phyloP scores from a whole-genome alignment of 1,140 invertebrate species.

The Philaenus spumarius region DNA sequence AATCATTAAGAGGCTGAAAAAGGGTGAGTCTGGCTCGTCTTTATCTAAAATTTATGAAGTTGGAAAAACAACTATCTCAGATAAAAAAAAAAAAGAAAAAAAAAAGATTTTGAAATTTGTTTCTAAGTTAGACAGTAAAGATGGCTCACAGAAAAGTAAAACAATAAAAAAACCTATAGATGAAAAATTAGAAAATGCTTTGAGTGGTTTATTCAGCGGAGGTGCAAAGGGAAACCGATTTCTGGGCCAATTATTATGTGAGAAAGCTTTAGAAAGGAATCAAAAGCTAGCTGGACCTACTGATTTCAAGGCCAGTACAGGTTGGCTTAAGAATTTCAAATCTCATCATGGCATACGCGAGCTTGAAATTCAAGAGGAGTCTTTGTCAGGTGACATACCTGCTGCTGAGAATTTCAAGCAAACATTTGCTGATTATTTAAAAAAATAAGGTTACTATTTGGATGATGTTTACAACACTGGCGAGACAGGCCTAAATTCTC shows the following conservation, averaged over 20 bases:
- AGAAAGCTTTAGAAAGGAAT: conserved; percentile 27
- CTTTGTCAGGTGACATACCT: conserved; percentile 29
- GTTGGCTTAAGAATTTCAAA: no score
- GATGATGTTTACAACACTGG: no score
- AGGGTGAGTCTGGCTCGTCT: no score
- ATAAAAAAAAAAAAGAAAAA: conserved; percentile 20
- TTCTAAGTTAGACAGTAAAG: no score
- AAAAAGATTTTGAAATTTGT: no score
- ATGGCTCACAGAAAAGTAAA: no score
- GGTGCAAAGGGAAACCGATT: conserved; percentile 24
- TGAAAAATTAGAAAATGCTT: conserved; percentile 24
- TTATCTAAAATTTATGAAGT: no score
- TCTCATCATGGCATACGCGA: conserved; percentile 31
- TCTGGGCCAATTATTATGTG: conserved; percentile 24
- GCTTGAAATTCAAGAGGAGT: conserved; percentile 35
- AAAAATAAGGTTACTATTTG: conserved; percentile 5
- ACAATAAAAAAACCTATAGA: no score
- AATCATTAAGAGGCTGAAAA: conserved; percentile 20
- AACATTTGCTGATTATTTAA: conserved; percentile 9
- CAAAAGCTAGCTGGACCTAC: conserved; percentile 21
- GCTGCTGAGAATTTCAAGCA: conserved; percentile 17
- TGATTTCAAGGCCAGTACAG: no score
- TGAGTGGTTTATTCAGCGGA: conserved; percentile 26
- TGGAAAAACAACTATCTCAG: conserved; percentile 11
- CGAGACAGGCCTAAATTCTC: conserved; percentile 34